Conservation (phyloP, 2,888 invertebrate genomes). For the Noctua fimbriata region DNA sequence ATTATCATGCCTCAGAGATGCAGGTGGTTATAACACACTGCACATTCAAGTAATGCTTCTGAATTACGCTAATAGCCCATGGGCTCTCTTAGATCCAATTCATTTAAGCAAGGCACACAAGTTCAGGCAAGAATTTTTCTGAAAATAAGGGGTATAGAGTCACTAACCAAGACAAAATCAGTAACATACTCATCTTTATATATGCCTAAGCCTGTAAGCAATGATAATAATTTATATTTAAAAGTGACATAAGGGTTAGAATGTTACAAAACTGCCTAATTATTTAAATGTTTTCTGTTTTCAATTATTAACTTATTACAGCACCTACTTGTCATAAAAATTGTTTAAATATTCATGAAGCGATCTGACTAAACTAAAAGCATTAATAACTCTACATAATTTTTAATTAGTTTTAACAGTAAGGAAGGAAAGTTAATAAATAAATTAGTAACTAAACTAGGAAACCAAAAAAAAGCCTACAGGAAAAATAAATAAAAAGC, state of each 20-base stretch:
- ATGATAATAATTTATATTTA: not conserved
- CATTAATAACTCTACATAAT: not conserved
- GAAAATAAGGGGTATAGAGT: not conserved
- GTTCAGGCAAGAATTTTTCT: too few species aligned
- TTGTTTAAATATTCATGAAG: constrained; percentile 7
- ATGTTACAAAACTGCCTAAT: not conserved
- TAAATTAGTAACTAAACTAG: not conserved
- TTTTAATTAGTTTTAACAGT: not conserved
- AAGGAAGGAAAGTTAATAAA: not conserved
- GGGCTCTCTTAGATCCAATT: not conserved
- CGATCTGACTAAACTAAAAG: not conserved
- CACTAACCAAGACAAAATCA: not conserved
- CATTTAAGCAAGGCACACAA: not conserved
- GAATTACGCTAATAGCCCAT: not conserved
- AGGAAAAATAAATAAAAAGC: not conserved
- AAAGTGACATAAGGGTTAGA: not conserved
- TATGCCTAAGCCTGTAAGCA: not conserved
- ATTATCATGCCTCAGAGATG: constrained; percentile 24
- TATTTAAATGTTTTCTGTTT: constrained; percentile 20
- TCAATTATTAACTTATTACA: not conserved
- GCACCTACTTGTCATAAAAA: not conserved
- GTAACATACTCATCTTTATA: not conserved
- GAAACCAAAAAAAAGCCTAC: constrained; percentile 9
- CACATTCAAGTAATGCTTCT: not conserved
- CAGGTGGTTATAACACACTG: constrained; percentile 6